A percentile compares a stretch with the other conserved stretches of the same genome.
Conservation (phyloP, 2,797 vertebrate genomes). For the Helicolenus hilgendorfi region DNA sequence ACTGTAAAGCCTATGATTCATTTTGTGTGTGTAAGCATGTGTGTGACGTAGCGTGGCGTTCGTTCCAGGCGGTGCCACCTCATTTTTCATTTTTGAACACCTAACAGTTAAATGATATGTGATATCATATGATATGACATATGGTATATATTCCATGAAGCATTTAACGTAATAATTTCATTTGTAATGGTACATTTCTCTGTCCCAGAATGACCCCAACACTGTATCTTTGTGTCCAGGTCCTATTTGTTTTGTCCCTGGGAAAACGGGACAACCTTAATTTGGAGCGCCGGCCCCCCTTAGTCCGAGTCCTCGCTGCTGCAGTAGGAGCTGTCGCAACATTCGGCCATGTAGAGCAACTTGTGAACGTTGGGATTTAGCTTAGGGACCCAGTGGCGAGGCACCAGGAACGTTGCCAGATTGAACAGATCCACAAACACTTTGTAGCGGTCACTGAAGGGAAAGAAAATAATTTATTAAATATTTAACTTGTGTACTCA, state of each 20-base stretch:
- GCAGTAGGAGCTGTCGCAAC: constrained; percentile 97
- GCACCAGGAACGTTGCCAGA: constrained; percentile 96
- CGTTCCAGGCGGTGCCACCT: no score
- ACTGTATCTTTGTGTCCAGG: background rate
- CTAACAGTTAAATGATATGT: no score
- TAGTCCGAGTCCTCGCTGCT: constrained; percentile 98
- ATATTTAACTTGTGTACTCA: background rate
- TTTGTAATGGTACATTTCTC: background rate
- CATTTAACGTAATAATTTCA: no score
- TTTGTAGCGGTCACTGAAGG: constrained; percentile 97
- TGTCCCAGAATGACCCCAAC: background rate
- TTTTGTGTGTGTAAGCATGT: no score
- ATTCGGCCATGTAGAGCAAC: constrained; percentile 96
- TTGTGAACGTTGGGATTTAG: constrained; percentile 95
- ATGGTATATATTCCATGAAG: no score
- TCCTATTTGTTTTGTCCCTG: background rate
- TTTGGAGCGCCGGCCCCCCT: constrained; percentile 30
- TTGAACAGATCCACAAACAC: constrained; percentile 99
- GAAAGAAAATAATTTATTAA: background rate
- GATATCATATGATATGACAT: no score
- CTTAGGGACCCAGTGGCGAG: constrained; percentile 96
- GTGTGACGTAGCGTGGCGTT: no score
- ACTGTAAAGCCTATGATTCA: no score
- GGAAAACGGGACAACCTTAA: background rate
- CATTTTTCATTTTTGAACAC: no score